phyloP scores from a whole-genome alignment of 2,888 invertebrate genomes.

The Sepioteuthis lessoniana region DNA sequence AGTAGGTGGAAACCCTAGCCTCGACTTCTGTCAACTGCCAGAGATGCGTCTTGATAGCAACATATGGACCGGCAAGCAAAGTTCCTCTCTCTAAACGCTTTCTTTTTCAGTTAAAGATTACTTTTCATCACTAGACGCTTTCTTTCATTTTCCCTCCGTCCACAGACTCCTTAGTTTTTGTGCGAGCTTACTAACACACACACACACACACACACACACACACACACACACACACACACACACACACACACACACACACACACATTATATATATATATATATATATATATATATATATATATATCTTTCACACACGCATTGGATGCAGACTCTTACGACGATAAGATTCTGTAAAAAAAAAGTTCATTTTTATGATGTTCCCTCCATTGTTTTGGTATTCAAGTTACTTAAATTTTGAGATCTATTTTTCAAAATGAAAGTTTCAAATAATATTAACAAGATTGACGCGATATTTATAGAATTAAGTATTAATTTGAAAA shows the following conservation, averaged over 20 bases:
- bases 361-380: neutral
- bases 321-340: neutral
- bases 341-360: neutral
- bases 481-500: too few relatives aligned
- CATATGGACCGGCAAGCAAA: slow-evolving; percentile 14
- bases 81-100: neutral
- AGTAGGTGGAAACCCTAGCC: slow-evolving; percentile 33
- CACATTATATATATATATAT: neutral
- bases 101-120: neutral
- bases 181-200: neutral
- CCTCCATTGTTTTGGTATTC: neutral
- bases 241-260: neutral
- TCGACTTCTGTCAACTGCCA: slow-evolving; percentile 23
- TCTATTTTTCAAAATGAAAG: neutral
- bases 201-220: neutral
- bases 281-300: neutral
- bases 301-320: neutral
- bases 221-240: neutral
- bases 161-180: neutral
- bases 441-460: neutral
- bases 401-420: neutral
- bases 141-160: neutral
- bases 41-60: slow-evolving; percentile 23
- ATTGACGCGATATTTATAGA: too few relatives aligned
- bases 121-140: neutral